Conservation (phyloP, 2,888 invertebrate species). For the Epiblema foenella region DNA sequence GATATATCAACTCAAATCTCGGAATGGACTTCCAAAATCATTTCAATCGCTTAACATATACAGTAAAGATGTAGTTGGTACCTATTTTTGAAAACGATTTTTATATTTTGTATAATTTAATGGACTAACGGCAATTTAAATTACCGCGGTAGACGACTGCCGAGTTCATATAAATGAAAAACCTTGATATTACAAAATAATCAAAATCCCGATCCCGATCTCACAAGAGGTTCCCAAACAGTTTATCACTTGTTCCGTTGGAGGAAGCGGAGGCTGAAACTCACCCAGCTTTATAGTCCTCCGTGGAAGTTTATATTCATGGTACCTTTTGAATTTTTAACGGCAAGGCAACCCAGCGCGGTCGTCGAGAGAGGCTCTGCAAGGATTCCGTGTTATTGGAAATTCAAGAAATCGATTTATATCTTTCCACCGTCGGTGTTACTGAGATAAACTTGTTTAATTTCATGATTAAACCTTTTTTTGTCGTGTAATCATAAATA, state of each 20-base stretch:
- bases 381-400: constrained; percentile 12
- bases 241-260: constrained; percentile 33
- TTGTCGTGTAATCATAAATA: neutral
- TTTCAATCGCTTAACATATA: too few relatives aligned
- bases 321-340: constrained; percentile 73
- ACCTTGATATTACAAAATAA: neutral
- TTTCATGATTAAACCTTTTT: neutral
- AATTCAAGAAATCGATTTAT: neutral
- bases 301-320: constrained; percentile 70
- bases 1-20: too few relatives aligned
- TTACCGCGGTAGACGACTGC: too few relatives aligned
- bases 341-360: constrained; percentile 50
- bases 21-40: too few relatives aligned
- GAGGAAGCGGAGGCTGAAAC: constrained; percentile 42
- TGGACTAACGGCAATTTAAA: too few relatives aligned
- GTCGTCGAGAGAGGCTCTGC: neutral
- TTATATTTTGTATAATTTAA: too few relatives aligned
- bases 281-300: constrained; percentile 62
- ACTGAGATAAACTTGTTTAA: neutral
- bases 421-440: neutral
- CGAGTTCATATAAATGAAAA: too few relatives aligned
- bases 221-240: constrained; percentile 10
- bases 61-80: too few relatives aligned
- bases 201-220: neutral
- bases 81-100: too few relatives aligned